A percentile compares a stretch with the other conserved stretches of the same genome.
Evolutionary conservation across 2,113 vertebrate genomes (phyloP).

Genomic region (Craseonycteris thonglongyai): DNA sequence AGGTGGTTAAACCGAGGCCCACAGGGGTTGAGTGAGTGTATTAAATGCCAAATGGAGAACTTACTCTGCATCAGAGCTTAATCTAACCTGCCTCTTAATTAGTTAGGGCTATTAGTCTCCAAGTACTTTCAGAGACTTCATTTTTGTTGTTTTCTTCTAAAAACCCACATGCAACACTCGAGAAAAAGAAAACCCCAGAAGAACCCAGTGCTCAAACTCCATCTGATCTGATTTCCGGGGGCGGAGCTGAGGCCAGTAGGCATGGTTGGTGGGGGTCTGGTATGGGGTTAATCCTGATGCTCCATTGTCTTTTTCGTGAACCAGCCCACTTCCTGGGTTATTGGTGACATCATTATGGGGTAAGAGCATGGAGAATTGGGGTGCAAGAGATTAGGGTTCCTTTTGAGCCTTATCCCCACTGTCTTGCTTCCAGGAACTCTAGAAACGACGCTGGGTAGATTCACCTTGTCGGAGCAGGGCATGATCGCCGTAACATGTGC

Average conservation of each 20-base stretch:
- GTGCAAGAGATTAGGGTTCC: neutral
- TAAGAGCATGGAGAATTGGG: neutral
- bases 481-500: accelerated
- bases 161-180: neutral
- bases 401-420: accelerated
- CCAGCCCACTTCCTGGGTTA: neutral
- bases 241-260: neutral
- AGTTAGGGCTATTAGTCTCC: neutral
- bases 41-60: neutral
- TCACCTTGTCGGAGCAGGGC: too few species aligned
- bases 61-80: neutral
- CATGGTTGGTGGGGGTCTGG: accelerated
- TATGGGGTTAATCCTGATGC: neutral
- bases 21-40: neutral
- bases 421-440: neutral
- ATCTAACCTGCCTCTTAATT: neutral
- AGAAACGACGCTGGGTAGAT: neutral
- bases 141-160: neutral
- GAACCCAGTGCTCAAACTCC: too few species aligned
- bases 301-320: accelerated
- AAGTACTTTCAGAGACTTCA: neutral
- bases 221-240: neutral
- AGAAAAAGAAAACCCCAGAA: neutral
- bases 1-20: conserved; percentile 48
- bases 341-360: accelerated